Evolutionary conservation across 2,113 vertebrate species (phyloP), one percentile per base, ranked within the genome.

Genomic region (Salvator merianae): DNA sequence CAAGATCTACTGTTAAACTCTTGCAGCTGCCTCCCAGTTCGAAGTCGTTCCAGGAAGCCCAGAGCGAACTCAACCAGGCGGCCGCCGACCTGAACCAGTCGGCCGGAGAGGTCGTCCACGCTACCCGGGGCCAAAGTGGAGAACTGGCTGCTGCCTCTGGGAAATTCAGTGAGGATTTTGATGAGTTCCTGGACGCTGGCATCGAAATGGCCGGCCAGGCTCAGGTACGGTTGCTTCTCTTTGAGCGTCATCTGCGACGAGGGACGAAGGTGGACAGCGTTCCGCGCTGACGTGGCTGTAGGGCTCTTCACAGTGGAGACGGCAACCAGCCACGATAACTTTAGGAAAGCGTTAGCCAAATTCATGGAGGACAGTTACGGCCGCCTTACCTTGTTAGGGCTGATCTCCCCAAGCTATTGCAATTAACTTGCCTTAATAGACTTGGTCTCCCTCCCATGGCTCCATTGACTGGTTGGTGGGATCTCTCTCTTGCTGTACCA

Each of bases 131-230:
- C 82, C 97, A 97, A 87, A 99, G 98, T 32, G 95, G 97, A 87
- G 97, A 99, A 92, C 95, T 99, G 93, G 98, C 99, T 0, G 96
- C 97, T 16, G 98, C 99, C 72, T 99, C 98, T 0, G 98, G 99
- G 28, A 99, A 99, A 91, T 99, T 99, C 95, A 99, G 98, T 77
- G 97, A 98, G 84, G 98, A 99, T 94, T 99, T 99, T 75, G 98
- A 99, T 83, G 98, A 99, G 86, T 99, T 99, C 95, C 97, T 99
- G 32, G 99, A 99, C 78, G 98, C 98, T 50, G 99, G 99, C 79
- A 97, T 99, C 82, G 99, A 99, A 95, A 99, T 99, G 98, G 99
- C 98, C 30, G 99, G 99, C 80, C 99, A 99, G 91, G 98, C 99
- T 30, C 99, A 99, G 94, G 99, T 99, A 93, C 66, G 94, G 90